These are phyloP conservation scores for Sebastes schlegelii DNA, from an alignment of 2,113 vertebrate genomes.

Conservation along the genomic window DNA sequence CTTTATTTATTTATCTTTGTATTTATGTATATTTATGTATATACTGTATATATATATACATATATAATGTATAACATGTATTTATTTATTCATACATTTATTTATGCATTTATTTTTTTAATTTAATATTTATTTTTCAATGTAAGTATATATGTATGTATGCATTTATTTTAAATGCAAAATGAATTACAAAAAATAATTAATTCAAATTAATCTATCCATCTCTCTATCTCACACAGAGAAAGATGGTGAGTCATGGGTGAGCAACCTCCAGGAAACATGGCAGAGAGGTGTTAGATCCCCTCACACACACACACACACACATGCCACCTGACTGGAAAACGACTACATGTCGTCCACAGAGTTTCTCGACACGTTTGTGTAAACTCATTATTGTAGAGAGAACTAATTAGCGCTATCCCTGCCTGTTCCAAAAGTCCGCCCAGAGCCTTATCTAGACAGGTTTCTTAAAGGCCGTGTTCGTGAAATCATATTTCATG, in stretches of 20 bases:
- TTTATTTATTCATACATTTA: too few relatives aligned
- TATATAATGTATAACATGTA: too few relatives aligned
- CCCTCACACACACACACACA: slow-evolving; percentile 48
- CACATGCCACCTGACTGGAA: slow-evolving; percentile 65
- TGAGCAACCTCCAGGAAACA: slow-evolving; percentile 61
- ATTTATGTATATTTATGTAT: too few relatives aligned
- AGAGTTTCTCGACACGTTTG: slow-evolving; percentile 65
- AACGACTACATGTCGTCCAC: slow-evolving; percentile 35
- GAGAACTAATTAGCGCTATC: slow-evolving; percentile 46
- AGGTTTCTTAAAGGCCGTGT: slow-evolving; percentile 2
- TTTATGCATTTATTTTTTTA: too few relatives aligned
- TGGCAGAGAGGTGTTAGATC: slow-evolving; percentile 62
- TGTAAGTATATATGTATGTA: slow-evolving; percentile 37
- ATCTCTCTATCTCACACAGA: slow-evolving; percentile 39
- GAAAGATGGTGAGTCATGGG: slow-evolving; percentile 57
- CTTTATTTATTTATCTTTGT: too few relatives aligned
- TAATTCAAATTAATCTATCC: slow-evolving; percentile 18
- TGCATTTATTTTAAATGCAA: slow-evolving; percentile 18
- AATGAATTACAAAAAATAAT: too few relatives aligned
- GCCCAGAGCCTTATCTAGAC: slow-evolving; percentile 30
- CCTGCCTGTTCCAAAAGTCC: slow-evolving; percentile 57
- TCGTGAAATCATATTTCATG: slow-evolving; percentile 55
- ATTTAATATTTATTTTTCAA: slow-evolving; percentile 22
- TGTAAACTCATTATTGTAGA: slow-evolving; percentile 56
- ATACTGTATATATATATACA: too few relatives aligned